These are phyloP conservation scores for Mirza zaza DNA, from an alignment of 2,113 vertebrate species.

Conservation along the genomic window DNA sequence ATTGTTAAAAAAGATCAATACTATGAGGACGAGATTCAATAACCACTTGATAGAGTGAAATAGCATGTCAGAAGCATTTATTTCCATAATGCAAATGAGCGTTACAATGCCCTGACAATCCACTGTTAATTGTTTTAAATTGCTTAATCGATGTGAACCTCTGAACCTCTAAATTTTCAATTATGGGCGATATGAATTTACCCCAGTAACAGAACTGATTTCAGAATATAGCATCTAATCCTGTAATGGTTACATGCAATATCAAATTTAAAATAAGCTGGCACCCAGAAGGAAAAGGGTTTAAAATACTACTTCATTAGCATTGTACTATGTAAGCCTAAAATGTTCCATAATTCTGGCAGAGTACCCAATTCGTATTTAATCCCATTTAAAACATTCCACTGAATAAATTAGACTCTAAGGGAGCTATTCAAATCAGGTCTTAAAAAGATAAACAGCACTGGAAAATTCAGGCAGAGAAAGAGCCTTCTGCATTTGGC, in stretches of 20 bases:
- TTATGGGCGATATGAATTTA: background rate
- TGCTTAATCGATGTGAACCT: background rate
- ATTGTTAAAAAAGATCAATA: too few species aligned
- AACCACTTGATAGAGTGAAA: background rate
- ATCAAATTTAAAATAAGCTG: background rate
- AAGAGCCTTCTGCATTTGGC: accelerated
- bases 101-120: background rate
- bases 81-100: background rate
- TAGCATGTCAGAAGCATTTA: background rate
- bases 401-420: background rate
- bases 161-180: background rate
- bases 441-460: background rate
- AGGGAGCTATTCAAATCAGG: background rate
- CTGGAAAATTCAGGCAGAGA: background rate
- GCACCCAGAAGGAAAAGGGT: background rate
- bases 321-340: background rate
- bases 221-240: background rate
- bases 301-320: background rate
- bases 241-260: too few species aligned
- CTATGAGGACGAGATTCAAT: accelerated
- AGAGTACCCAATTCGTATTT: background rate
- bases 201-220: background rate
- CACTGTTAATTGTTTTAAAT: background rate
- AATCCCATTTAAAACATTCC: background rate
- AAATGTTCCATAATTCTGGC: background rate